These are phyloP conservation scores for Phaonia tiefii DNA, from an alignment of 2,888 invertebrate genomes.

Conservation along the genomic window DNA sequence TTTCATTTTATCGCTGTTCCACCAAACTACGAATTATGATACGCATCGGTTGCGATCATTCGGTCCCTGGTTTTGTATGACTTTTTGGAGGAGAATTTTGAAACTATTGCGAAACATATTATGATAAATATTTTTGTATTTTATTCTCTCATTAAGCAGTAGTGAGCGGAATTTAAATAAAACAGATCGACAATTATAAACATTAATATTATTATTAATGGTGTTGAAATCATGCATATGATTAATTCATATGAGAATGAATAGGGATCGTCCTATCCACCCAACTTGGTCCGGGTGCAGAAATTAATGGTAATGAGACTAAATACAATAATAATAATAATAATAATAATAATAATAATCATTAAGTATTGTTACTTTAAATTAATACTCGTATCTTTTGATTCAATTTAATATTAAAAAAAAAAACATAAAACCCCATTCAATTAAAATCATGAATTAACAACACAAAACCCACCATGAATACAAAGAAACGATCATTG, in stretches of 20 bases:
- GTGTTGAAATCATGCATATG: neutral
- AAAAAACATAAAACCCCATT: neutral
- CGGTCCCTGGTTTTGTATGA: too few relatives aligned
- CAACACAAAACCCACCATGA: too few relatives aligned
- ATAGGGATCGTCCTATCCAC: neutral
- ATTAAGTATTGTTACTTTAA: slow-evolving; percentile 8
- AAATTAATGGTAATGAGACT: neutral
- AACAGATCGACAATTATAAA: neutral
- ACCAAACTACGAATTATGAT: too few relatives aligned
- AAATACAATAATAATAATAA: neutral
- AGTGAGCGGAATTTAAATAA: too few relatives aligned
- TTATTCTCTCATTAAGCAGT: too few relatives aligned
- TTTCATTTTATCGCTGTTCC: too few relatives aligned
- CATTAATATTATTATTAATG: neutral
- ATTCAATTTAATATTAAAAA: slow-evolving; percentile 1
- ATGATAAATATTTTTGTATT: too few relatives aligned
- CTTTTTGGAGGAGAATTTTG: too few relatives aligned
- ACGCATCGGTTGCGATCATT: too few relatives aligned
- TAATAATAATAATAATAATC: neutral
- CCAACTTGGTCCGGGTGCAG: neutral
- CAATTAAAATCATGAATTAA: slow-evolving; percentile 18
- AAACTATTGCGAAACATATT: too few relatives aligned
- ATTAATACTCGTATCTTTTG: slow-evolving; percentile 10
- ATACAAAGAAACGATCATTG: too few relatives aligned
- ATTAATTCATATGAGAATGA: neutral